phyloP scores from a whole-genome alignment of 2,797 vertebrate species.

The Ptychadena robeensis region DNA sequence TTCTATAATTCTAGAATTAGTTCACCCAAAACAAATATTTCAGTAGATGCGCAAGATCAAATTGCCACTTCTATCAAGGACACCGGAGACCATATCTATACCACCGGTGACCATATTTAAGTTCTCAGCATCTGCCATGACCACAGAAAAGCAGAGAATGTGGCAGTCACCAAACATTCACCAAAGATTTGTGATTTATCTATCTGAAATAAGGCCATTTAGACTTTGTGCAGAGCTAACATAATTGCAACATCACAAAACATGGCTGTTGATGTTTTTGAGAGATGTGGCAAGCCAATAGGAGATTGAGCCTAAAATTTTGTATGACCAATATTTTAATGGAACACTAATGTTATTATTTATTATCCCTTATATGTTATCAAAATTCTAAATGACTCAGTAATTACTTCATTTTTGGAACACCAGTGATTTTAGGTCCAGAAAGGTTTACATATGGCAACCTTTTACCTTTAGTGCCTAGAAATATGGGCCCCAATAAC shows the following conservation, averaged over 20 bases:
- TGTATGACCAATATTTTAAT: background rate
- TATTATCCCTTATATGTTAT: background rate
- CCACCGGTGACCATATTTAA: background rate
- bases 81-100: no score
- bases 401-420: background rate
- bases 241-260: no score
- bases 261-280: no score
- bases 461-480: background rate
- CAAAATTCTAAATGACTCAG: background rate
- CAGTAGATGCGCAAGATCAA: background rate
- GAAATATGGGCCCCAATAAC: background rate
- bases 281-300: no score
- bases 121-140: background rate
- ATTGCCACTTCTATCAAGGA: background rate
- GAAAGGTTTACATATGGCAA: background rate
- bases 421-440: background rate
- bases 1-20: background rate
- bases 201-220: no score
- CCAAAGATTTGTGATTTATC: background rate
- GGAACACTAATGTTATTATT: background rate
- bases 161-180: background rate
- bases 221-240: no score
- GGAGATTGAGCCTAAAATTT: background rate
- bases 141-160: background rate
- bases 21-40: background rate